Evolutionary conservation across 2,113 vertebrate species (phyloP).

Genomic region (Toxotes chatareus): DNA sequence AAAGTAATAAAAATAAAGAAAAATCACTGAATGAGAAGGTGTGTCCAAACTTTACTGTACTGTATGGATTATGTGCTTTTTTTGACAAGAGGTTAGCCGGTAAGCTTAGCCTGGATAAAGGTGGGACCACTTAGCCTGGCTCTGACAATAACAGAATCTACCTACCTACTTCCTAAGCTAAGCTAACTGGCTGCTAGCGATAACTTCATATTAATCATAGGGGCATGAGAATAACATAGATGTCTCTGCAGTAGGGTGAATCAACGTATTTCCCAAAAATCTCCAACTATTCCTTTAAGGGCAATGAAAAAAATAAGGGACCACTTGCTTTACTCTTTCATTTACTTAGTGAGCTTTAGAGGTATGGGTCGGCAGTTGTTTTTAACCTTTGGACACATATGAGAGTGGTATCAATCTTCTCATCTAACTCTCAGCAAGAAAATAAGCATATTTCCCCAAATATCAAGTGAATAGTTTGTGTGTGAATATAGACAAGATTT

Average conservation of each 20-base stretch:
- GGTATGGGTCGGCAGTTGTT: too few relatives aligned
- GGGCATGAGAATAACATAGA: background rate
- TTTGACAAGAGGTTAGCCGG: background rate
- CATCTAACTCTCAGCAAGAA: too few relatives aligned
- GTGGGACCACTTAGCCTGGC: background rate
- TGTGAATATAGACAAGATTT: background rate
- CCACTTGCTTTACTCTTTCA: too few relatives aligned
- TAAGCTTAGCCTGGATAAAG: background rate
- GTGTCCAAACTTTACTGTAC: too few relatives aligned
- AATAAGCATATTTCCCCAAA: background rate
- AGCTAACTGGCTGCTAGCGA: background rate
- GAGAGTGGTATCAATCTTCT: conserved; percentile 1
- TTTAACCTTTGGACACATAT: background rate
- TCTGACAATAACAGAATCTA: background rate
- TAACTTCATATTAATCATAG: background rate
- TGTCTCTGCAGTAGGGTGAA: too few relatives aligned
- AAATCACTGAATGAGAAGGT: too few relatives aligned
- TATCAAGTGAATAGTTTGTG: background rate
- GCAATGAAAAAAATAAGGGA: too few relatives aligned
- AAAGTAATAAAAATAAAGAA: too few relatives aligned
- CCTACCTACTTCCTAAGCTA: background rate
- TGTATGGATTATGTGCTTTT: too few relatives aligned
- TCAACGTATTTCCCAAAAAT: too few relatives aligned
- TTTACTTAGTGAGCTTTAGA: background rate
- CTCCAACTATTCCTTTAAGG: too few relatives aligned